Base-by-base conservation (phyloP, 2,888 invertebrate species). In the Dilophus febrilis region DNA sequence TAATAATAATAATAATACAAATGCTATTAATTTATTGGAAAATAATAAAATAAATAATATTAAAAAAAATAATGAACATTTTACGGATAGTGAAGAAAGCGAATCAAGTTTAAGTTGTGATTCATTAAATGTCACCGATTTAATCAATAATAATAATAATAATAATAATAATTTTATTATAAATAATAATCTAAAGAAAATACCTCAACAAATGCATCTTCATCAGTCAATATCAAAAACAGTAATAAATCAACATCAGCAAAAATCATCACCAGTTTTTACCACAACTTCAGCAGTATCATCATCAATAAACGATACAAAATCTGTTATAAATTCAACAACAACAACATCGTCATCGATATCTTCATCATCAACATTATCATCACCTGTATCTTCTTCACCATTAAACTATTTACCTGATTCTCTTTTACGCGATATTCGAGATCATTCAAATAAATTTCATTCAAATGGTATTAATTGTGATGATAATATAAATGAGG, bases 31-130 rank as follows among this genome's bases (percentile, higher is more conserved):
- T 28, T 8, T 36, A 4, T 28, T 27, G 28, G 12, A 27, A 14
- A 28, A 30, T 37, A 64, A 65, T 47, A 61, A 64, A 50, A n/a
- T n/a, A n/a, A n/a, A n/a, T n/a, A n/a, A n/a, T n/a, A n/a, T n/a
- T n/a, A n/a, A n/a, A n/a, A n/a, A n/a, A n/a, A 64, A 72, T 32
- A 65, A 68, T 12, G 64, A 66, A 42, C 74, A 70, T 51, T 59
- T 70, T 40, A 70, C 71, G 13, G 72, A 71, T 52, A 77, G 77
- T 52, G 76, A 66, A 48, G 66, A 65, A 40, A 59, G 60, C 42
- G 77, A 79, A 53, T 79, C 78, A 46, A 82, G 77, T 52, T 71
- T 83, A 53, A 84, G 84, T 55, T 84, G 80, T 59, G 85, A 86
- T 58, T 85, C 84, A 27, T 61, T 86, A 48, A 84, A 82, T 58